These are phyloP conservation scores for Exocentrus adspersus DNA, from an alignment of 2,888 invertebrate genomes.

Conservation along the genomic window DNA sequence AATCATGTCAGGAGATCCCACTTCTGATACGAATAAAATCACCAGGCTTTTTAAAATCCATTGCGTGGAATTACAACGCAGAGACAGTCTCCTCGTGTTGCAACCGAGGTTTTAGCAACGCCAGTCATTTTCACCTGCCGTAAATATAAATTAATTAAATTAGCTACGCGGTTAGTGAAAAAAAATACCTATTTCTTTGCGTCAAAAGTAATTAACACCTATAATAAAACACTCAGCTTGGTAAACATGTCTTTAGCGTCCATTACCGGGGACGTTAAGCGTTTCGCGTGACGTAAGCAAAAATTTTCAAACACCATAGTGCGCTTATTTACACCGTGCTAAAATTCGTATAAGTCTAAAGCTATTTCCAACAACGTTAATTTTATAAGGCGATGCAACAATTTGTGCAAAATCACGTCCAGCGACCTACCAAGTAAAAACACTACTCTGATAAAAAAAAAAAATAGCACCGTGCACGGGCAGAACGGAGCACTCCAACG, in stretches of 20 bases:
- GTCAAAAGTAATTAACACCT: not conserved
- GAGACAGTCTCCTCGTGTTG: not conserved
- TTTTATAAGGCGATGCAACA: no score
- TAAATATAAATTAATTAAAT: slow-evolving; percentile 3
- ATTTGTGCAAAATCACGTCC: no score
- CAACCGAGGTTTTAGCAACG: not conserved
- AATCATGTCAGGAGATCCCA: no score
- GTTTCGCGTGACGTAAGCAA: not conserved
- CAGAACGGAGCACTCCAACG: not conserved
- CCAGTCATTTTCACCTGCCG: not conserved
- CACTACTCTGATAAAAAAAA: no score
- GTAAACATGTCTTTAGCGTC: not conserved
- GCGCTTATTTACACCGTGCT: not conserved
- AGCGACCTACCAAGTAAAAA: no score
- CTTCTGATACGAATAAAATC: no score
- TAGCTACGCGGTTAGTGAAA: not conserved
- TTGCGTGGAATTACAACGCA: no score
- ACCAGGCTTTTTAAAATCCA: no score
- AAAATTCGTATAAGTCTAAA: no score
- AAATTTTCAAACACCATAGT: not conserved
- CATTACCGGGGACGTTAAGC: not conserved
- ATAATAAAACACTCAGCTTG: not conserved
- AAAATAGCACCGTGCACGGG: no score
- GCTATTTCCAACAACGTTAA: no score
- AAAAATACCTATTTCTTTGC: not conserved